Conservation (phyloP, 2,888 invertebrate species). For the Sympetrum striolatum region DNA sequence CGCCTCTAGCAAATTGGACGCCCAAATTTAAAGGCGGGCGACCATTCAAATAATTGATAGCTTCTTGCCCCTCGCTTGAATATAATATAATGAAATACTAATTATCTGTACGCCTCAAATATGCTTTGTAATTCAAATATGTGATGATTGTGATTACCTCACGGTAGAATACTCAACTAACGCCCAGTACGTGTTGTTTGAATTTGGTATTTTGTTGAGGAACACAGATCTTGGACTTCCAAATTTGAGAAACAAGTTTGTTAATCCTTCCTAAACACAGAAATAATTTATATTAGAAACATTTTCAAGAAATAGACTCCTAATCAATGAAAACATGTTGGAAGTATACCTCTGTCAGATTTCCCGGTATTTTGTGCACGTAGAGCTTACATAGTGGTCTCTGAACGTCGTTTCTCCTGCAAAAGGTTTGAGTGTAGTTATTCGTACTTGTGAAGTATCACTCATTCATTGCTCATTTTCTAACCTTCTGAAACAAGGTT, state of each 20-base stretch:
- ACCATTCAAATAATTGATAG: neutral
- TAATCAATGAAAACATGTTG: neutral
- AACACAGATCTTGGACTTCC: neutral
- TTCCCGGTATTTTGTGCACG: neutral
- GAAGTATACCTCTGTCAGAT: neutral
- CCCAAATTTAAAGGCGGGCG: neutral
- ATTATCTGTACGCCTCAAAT: too few species aligned
- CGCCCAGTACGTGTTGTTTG: neutral
- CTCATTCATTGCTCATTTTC: too few species aligned
- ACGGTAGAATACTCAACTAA: neutral
- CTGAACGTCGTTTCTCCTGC: neutral
- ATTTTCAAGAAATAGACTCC: neutral
- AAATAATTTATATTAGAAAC: neutral
- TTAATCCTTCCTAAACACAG: neutral
- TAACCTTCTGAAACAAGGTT: neutral
- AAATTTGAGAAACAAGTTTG: neutral
- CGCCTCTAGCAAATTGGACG: neutral
- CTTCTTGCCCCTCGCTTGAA: neutral
- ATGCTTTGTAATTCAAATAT: neutral
- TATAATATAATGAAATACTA: too few species aligned
- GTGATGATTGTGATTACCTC: neutral
- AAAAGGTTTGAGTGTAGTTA: neutral
- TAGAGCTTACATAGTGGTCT: neutral
- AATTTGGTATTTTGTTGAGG: neutral
- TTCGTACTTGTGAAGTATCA: too few species aligned